These are phyloP conservation scores for Xanthorhoe spadicearia DNA, from an alignment of 2,888 invertebrate genomes.

Conservation along the genomic window DNA sequence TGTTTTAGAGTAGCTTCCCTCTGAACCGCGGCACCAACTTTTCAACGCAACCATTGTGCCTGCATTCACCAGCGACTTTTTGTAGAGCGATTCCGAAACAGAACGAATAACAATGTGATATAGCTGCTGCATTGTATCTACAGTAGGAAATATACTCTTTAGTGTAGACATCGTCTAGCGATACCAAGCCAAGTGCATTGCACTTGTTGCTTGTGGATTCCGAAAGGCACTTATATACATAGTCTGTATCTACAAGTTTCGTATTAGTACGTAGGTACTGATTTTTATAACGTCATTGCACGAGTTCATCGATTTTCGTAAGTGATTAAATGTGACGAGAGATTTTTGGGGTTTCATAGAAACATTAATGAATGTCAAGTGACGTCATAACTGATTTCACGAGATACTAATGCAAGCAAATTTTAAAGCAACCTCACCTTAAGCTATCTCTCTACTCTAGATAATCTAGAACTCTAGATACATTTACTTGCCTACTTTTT, in stretches of 20 bases:
- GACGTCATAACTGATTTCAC: background rate
- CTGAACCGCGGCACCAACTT: background rate
- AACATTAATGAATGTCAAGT: background rate
- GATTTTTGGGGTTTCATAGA: constrained; percentile 9
- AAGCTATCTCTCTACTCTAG: too few relatives aligned
- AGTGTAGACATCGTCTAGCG: constrained; percentile 8
- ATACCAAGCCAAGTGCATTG: constrained; percentile 20
- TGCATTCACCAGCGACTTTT: background rate
- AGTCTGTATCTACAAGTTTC: background rate
- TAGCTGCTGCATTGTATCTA: too few relatives aligned
- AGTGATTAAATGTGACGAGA: constrained; percentile 2
- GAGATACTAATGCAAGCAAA: background rate
- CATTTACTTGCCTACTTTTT: too few relatives aligned
- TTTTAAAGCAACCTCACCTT: too few relatives aligned
- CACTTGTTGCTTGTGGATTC: constrained; percentile 25
- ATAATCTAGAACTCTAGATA: too few relatives aligned
- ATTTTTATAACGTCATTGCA: constrained; percentile 1
- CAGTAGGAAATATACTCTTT: constrained; percentile 1
- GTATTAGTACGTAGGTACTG: constrained; percentile 11
- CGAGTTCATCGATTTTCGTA: constrained; percentile 3
- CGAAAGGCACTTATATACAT: background rate
- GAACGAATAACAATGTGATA: background rate
- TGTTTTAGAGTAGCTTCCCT: background rate
- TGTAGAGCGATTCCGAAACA: background rate
- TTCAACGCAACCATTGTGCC: constrained; percentile 1